Conservation (phyloP, 1,140 invertebrate genomes). For the Caligus rogercresseyi region DNA sequence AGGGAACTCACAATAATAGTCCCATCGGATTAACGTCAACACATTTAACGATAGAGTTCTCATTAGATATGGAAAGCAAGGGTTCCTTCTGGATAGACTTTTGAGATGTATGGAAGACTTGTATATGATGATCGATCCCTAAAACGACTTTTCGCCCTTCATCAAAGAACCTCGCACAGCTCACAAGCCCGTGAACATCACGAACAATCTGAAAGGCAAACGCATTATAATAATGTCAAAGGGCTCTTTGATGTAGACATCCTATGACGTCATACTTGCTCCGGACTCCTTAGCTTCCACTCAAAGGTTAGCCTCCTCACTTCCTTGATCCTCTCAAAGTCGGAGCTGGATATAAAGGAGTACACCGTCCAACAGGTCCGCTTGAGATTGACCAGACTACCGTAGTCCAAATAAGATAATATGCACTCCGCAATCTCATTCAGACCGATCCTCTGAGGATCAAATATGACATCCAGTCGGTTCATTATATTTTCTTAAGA, state of each 20-base stretch:
- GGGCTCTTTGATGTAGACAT: not conserved
- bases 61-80: not conserved
- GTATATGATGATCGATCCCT: not conserved
- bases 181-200: not conserved
- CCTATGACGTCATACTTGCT: not conserved
- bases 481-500: not conserved
- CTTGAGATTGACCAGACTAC: slow-evolving; percentile 6
- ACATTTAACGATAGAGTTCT: not conserved
- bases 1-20: not conserved
- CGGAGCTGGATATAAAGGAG: not conserved
- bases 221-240: not conserved
- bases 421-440: slow-evolving; percentile 4
- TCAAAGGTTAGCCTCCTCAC: not conserved
- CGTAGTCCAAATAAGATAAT: slow-evolving; percentile 1
- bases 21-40: not conserved
- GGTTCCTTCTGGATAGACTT: not conserved
- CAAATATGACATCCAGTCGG: not conserved
- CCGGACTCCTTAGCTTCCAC: not conserved
- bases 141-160: not conserved
- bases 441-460: not conserved
- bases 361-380: not conserved
- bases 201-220: not conserved
- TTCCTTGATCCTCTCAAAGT: not conserved
- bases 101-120: not conserved
- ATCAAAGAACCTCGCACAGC: not conserved